phyloP scores from a whole-genome alignment of 2,888 invertebrate genomes.

The Cryptophagus acutangulus region DNA sequence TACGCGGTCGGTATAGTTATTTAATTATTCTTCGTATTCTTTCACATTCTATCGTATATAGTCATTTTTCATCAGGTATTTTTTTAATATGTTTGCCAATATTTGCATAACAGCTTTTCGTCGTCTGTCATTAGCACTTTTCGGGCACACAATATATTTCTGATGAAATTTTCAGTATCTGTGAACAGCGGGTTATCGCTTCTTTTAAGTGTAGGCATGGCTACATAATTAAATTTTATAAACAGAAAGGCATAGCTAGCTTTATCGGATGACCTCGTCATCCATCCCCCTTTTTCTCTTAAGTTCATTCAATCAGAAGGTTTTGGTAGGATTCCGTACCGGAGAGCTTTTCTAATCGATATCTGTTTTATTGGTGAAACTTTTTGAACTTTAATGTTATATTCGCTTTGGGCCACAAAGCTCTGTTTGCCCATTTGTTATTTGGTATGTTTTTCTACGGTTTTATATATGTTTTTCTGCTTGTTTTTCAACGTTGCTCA shows the following conservation, averaged over 20 bases:
- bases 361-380: slow-evolving; percentile 27
- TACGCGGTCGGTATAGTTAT: too few species aligned
- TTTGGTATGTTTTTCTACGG: slow-evolving; percentile 21
- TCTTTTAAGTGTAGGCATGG: slow-evolving; percentile 5
- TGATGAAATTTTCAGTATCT: not conserved
- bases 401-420: slow-evolving; percentile 25
- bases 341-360: slow-evolving; percentile 22
- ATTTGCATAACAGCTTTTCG: not conserved
- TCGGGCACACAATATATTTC: not conserved
- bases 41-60: too few species aligned
- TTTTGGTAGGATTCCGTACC: not conserved
- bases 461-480: slow-evolving; percentile 27
- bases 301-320: slow-evolving; percentile 9
- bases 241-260: slow-evolving; percentile 6
- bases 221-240: slow-evolving; percentile 8
- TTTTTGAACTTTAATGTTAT: slow-evolving; percentile 28
- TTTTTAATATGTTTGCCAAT: slow-evolving; percentile 1
- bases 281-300: slow-evolving; percentile 1
- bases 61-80: too few species aligned
- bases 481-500: slow-evolving; percentile 28
- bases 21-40: too few species aligned
- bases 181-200: not conserved
- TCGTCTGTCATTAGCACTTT: slow-evolving; percentile 1
- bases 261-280: slow-evolving; percentile 9
- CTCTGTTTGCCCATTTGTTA: slow-evolving; percentile 27